phyloP scores from a whole-genome alignment of 1,140 invertebrate species.

The Schlechtendalia chinensis region DNA sequence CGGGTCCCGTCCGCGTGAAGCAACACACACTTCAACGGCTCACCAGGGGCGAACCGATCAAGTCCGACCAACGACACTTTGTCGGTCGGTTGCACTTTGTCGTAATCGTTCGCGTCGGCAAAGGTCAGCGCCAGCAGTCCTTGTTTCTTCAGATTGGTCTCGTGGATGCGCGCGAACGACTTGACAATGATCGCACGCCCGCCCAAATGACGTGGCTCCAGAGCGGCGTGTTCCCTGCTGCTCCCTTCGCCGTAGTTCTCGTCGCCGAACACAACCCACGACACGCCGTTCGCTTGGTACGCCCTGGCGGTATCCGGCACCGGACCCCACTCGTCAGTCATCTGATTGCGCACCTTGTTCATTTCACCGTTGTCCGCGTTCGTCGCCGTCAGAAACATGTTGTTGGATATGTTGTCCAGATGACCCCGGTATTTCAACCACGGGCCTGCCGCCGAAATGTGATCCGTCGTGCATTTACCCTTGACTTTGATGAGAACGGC shows the following conservation, averaged over 20 bases:
- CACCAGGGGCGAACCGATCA: constrained; percentile 82
- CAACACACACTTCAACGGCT: constrained; percentile 85
- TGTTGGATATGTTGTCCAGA: constrained; percentile 99
- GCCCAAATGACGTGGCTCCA: too few relatives aligned
- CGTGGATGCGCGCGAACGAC: too few relatives aligned
- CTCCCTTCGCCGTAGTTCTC: too few relatives aligned
- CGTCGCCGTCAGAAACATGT: constrained; percentile 97
- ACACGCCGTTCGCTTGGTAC: too few relatives aligned
- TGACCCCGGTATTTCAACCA: constrained; percentile 99
- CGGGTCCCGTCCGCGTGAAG: constrained; percentile 86
- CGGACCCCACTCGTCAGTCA: constrained; percentile 80
- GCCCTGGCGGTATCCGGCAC: constrained; percentile 92
- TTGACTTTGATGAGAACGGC: constrained; percentile 94
- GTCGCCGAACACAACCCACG: too few relatives aligned
- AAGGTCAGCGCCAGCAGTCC: constrained; percentile 96
- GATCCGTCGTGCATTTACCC: constrained; percentile 98
- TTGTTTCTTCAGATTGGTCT: constrained; percentile 99
- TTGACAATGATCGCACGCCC: too few relatives aligned
- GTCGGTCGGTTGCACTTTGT: constrained; percentile 92
- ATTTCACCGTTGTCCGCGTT: constrained; percentile 95
- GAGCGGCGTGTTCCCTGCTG: too few relatives aligned
- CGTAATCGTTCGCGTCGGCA: constrained; percentile 90
- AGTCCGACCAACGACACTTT: constrained; percentile 91
- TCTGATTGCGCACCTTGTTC: constrained; percentile 92
- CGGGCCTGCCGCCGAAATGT: constrained; percentile 97